Conservation (phyloP, 2,888 invertebrate species). For the Itoplectis maculator region DNA sequence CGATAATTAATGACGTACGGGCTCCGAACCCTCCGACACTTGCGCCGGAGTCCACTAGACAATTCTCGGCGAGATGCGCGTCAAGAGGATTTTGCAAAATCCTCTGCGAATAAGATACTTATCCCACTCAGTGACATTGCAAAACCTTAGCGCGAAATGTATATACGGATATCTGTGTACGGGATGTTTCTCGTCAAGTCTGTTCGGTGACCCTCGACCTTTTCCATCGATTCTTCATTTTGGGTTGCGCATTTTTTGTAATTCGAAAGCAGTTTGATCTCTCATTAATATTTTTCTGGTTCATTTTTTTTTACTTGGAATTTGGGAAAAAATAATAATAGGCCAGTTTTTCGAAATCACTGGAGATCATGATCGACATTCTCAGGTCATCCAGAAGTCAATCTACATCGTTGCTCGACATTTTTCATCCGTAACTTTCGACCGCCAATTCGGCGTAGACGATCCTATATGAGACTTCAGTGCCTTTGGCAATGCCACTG, state of each 20-base stretch:
- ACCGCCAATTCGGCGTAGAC: too few relatives aligned
- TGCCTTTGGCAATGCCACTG: constrained; percentile 32
- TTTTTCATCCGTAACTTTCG: too few relatives aligned
- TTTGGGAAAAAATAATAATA: background rate
- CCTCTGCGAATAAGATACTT: constrained; percentile 65
- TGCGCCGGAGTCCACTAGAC: constrained; percentile 14
- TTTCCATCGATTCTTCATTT: background rate
- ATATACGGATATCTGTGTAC: background rate
- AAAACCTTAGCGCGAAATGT: constrained; percentile 42
- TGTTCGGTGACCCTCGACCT: background rate
- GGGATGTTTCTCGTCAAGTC: background rate
- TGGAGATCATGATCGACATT: too few relatives aligned
- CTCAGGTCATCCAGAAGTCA: too few relatives aligned
- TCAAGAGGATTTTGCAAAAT: constrained; percentile 62
- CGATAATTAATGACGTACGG: constrained; percentile 28
- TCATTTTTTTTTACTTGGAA: background rate
- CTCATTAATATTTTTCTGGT: background rate
- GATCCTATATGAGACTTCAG: background rate
- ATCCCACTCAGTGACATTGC: constrained; percentile 64
- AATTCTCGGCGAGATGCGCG: background rate
- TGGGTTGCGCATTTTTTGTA: background rate
- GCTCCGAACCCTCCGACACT: background rate
- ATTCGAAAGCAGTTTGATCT: too few relatives aligned
- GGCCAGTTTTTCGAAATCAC: background rate
- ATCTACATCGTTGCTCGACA: too few relatives aligned